These are phyloP conservation scores for Heterodera filipjevi DNA, from an alignment of 2,888 invertebrate genomes.

Conservation along the genomic window DNA sequence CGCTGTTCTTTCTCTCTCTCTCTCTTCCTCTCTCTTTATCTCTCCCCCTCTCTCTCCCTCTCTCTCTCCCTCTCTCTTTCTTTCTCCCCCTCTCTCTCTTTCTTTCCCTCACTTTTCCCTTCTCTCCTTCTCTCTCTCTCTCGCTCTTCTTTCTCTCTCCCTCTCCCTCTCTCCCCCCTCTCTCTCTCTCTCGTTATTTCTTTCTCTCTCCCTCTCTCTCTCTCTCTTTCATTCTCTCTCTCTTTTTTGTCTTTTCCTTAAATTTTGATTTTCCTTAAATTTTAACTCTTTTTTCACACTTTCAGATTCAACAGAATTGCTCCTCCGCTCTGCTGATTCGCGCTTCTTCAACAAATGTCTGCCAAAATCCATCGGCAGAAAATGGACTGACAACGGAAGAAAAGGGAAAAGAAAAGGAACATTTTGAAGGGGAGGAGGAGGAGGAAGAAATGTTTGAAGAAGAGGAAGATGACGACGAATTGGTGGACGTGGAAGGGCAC, in stretches of 20 bases:
- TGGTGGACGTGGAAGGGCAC: not conserved
- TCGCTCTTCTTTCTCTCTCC: not conserved
- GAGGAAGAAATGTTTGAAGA: not conserved
- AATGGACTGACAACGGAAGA: not conserved
- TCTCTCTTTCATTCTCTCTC: too few relatives aligned
- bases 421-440: not conserved
- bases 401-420: not conserved
- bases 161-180: not conserved
- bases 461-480: slow-evolving; percentile 2
- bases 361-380: not conserved
- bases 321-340: slow-evolving; percentile 1
- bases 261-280: not conserved
- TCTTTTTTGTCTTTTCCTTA: too few relatives aligned
- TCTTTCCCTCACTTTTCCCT: too few relatives aligned
- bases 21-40: too few relatives aligned
- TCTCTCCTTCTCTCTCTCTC: too few relatives aligned
- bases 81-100: not conserved
- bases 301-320: not conserved
- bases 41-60: not conserved
- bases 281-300: not conserved
- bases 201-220: too few relatives aligned
- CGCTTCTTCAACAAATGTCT: not conserved
- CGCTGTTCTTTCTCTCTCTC: too few relatives aligned
- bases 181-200: too few relatives aligned
- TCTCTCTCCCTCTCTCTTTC: too few relatives aligned